phyloP scores from a whole-genome alignment of 2,888 invertebrate species.

The Biston stratarius region DNA sequence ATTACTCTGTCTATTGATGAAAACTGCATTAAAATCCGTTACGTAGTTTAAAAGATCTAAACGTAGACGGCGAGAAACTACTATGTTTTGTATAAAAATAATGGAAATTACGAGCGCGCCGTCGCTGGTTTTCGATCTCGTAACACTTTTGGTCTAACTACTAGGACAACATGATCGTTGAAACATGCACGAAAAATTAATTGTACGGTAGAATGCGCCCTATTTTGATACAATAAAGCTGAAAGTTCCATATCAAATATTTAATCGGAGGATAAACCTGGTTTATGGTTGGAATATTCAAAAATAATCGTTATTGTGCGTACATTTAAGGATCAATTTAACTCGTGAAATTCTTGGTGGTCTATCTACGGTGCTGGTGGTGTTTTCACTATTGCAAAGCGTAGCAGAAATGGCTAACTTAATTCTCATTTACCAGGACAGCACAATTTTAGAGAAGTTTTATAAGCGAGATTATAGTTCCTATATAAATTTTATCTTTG shows the following conservation, averaged over 20 bases:
- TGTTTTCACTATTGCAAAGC: not conserved
- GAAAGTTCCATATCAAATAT: not conserved
- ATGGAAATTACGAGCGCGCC: not conserved
- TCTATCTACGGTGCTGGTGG: not conserved
- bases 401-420: constrained; percentile 5
- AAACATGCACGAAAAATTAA: not conserved
- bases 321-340: not conserved
- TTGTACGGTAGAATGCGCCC: not conserved
- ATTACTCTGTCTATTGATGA: no score
- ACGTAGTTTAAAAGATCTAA: no score
- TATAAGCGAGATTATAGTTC: no score
- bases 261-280: not conserved
- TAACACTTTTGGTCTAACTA: constrained; percentile 12
- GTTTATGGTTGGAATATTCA: not conserved
- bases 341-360: not conserved
- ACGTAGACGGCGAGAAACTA: no score
- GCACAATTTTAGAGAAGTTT: not conserved
- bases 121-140: constrained; percentile 6
- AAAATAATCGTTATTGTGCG: not conserved
- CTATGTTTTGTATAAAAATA: no score
- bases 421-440: constrained; percentile 8
- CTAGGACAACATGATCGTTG: not conserved
- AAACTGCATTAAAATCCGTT: no score
- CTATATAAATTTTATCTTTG: no score
- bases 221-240: not conserved